phyloP scores from a whole-genome alignment of 2,888 invertebrate genomes.

The Escarpia spicata region DNA sequence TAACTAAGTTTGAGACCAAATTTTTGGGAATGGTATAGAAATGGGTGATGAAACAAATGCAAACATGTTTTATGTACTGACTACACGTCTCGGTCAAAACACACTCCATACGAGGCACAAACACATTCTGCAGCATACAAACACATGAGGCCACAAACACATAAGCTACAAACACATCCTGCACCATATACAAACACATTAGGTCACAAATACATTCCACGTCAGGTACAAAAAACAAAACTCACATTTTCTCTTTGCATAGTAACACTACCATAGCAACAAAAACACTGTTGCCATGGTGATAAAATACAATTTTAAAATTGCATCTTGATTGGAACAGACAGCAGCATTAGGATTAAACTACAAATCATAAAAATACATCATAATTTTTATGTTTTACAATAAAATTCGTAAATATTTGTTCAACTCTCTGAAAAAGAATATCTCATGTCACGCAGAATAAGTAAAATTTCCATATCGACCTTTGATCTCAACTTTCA shows the following conservation, averaged over 20 bases:
- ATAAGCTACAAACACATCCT: background rate
- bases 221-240: background rate
- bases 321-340: background rate
- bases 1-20: background rate
- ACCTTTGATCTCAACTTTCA: slow-evolving; percentile 16
- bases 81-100: background rate
- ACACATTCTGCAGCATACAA: background rate
- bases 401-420: background rate
- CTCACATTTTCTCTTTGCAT: background rate
- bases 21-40: background rate
- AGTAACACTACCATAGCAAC: background rate
- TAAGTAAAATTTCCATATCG: background rate
- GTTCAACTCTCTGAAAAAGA: background rate
- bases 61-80: background rate
- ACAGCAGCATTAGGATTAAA: background rate
- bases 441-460: background rate
- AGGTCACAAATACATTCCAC: background rate
- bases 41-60: background rate
- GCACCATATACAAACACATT: background rate
- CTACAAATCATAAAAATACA: background rate
- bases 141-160: no score
- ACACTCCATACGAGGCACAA: background rate
- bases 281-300: background rate
- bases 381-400: background rate
- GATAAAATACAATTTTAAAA: background rate